Evolutionary conservation across 2,888 invertebrate species (phyloP), one percentile per base, ranked within the genome.

Genomic region (Diarsia mendica): DNA sequence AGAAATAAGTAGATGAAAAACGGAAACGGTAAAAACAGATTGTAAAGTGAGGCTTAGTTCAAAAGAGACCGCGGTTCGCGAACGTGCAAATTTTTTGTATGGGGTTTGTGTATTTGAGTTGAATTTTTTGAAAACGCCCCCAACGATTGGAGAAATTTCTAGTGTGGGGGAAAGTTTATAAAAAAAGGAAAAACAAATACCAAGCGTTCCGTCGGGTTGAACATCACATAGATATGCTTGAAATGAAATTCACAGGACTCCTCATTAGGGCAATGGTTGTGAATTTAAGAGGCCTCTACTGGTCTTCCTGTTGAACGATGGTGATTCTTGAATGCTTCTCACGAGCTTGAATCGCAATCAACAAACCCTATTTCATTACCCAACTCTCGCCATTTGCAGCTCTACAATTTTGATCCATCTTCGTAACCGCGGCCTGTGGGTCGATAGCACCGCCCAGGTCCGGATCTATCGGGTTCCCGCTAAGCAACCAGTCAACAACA

Each of bases 391-490:
- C 9, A 66, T 85, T 77, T 28, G 0, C 1, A 67, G 55, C 18
- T 67, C 87, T 81, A 70, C 33, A 1, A 11, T 11, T 51, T 67
- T 48, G 46, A 67, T 77, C 65, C 70, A 77, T 75, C 76, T 69
- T 72, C 53, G 55, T 72, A 75, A 61, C 60, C 39, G 10, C 44
- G 39, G 53, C 67, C 10, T 75, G 33, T 77, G 46, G 79, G 81
- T 85, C 84, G 86, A 82, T 81, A 77, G 66, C 75, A 84, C 87
- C 72, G 83, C 87, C 75, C 20, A 53, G 23, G 67, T 75, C 88
- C 76, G 78, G 87, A 84, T 88, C 77, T 67, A 88, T 85, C 88
- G 60, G 79, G 88, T 84, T 85, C 67, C 70, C 33, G 48, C 74
- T 72, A 80, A 85, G 72, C 72, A 78, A 79, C 75, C 61, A 33